Evolutionary conservation across 2,113 vertebrate genomes (phyloP), one percentile per base, ranked within the genome.

Genomic region (Nannobrachium achirus): DNA sequence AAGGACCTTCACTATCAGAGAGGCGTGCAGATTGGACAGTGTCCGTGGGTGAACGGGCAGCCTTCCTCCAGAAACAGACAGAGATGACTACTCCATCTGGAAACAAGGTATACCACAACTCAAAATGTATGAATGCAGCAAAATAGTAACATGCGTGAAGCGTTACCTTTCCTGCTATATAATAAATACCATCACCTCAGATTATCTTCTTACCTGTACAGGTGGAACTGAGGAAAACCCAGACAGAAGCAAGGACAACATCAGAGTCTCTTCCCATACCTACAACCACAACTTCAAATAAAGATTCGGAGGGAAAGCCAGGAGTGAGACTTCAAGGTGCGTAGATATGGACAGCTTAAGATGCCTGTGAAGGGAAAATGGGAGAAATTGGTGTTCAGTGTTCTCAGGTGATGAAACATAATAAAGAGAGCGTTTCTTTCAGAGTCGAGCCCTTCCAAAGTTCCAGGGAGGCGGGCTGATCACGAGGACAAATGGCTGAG

Each of bases 401-500:
- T 53, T 11, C 19, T 2, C 0, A 10, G 11, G 3, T 55, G 16
- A 56, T 57, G 18, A 33, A 49, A 15, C 42, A 14, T 79, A 10
- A 69, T 19, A 33, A 6, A 38, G 0, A 25, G 8, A 41, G 13
- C 1, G 13, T 62, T 53, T 62, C 56, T 69, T 73, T 52, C 62
- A 92, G 89, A 89, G 58, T 85, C 82, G 40, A 81, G 60, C 40
- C 80, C 88, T 6, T 57, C 51, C 19, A 78, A 62, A 69, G 57
- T 82, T 25, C 79, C 68, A 20, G 76, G 81, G 16, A 79, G 68
- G 44, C 49, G 66, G 10, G 44, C 42, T 52, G 74, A 83, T 1
- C 63, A 41, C 33, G 91, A 92, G 41, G 90, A 94, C 61, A 91
- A 76, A 66, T 92, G 84, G 73, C 85, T 78, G 61, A 88, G 86